A percentile compares a stretch with the other conserved stretches of the same genome.
Conservation (phyloP, 2,797 vertebrate genomes). For the Sorex maritimensis region DNA sequence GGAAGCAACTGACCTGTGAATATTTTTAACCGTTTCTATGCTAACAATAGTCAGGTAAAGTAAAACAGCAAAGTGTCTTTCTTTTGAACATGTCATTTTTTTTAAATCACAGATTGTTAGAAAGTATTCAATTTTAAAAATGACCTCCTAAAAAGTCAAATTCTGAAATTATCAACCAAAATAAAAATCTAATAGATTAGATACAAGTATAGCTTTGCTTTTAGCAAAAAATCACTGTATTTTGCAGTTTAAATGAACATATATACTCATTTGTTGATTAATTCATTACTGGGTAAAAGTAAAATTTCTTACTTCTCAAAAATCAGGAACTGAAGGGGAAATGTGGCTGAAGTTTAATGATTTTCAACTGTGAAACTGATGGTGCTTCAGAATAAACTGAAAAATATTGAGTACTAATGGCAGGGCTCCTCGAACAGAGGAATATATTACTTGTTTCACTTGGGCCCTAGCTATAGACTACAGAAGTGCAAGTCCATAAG, state of each 20-base stretch:
- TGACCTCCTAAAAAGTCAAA: slow-evolving; percentile 7
- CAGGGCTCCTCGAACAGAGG: not conserved
- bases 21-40: slow-evolving; percentile 31
- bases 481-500: not conserved
- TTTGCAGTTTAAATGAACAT: not conserved
- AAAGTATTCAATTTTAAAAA: not conserved
- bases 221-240: not conserved
- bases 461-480: not conserved
- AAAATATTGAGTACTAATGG: not conserved
- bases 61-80: slow-evolving; percentile 18
- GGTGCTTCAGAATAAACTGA: not conserved
- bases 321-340: slow-evolving; percentile 26
- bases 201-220: not conserved
- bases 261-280: not conserved
- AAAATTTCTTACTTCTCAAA: slow-evolving; percentile 46
- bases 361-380: slow-evolving; percentile 69
- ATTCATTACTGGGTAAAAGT: slow-evolving; percentile 27
- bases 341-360: slow-evolving; percentile 40
- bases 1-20: not conserved
- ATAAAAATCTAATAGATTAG: slow-evolving; percentile 26
- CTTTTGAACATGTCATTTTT: not conserved
- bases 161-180: slow-evolving; percentile 52
- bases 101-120: slow-evolving; percentile 2
- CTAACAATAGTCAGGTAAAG: slow-evolving; percentile 1
- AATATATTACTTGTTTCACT: not conserved